Evolutionary conservation across 2,888 invertebrate genomes (phyloP).

Genomic region (Lithophane ornitopus): DNA sequence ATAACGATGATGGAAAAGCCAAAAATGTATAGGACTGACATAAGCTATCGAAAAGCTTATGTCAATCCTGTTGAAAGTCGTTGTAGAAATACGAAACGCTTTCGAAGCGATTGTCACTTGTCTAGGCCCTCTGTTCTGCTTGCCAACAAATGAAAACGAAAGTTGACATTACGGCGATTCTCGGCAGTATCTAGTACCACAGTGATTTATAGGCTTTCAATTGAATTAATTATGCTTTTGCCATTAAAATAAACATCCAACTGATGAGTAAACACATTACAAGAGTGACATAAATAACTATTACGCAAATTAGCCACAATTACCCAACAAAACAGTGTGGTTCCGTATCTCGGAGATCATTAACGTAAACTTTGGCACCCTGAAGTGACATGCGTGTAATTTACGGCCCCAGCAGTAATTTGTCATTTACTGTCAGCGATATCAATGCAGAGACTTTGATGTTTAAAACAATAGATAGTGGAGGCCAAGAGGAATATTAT

Average conservation of each 20-base stretch:
- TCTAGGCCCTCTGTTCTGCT: no score
- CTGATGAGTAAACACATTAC: slow-evolving; percentile 1
- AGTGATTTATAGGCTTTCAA: neutral
- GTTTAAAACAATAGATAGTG: slow-evolving; percentile 15
- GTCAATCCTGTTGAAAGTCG: no score
- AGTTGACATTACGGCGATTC: neutral
- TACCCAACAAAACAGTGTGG: slow-evolving; percentile 40
- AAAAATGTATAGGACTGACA: no score
- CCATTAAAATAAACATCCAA: neutral
- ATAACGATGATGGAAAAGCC: no score
- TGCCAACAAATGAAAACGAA: neutral
- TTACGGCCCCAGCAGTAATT: slow-evolving; percentile 46
- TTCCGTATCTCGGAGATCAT: slow-evolving; percentile 49
- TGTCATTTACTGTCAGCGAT: slow-evolving; percentile 47
- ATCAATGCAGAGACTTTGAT: slow-evolving; percentile 15
- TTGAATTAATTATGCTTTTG: no score
- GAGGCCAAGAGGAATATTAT: neutral
- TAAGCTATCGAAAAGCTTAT: no score
- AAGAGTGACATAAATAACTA: slow-evolving; percentile 10
- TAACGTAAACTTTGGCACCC: slow-evolving; percentile 55
- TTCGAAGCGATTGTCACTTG: no score
- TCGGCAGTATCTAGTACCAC: neutral
- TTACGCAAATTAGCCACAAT: slow-evolving; percentile 25
- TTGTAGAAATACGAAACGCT: no score
- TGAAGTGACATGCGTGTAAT: slow-evolving; percentile 40